A percentile compares a stretch with the other conserved stretches of the same genome.
These are phyloP conservation scores for Scleropages formosus DNA, from an alignment of 2,797 vertebrate species.

Conservation along the genomic window DNA sequence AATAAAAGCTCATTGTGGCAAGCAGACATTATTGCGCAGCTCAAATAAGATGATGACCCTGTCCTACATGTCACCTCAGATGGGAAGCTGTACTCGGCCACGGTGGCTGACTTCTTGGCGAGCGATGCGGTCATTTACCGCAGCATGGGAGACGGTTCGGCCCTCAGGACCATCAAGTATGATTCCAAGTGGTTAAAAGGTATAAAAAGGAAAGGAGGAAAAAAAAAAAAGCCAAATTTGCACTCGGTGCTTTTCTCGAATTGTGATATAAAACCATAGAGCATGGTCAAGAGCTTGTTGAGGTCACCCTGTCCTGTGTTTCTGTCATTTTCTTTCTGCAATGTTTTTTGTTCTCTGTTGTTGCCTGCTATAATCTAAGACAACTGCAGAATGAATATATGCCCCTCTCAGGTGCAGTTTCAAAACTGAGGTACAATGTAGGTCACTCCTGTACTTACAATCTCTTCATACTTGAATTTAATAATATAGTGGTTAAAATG, in stretches of 20 bases:
- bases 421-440: conserved; percentile 60
- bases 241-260: conserved; percentile 21
- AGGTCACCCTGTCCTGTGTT: conserved; percentile 27
- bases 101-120: conserved; percentile 96
- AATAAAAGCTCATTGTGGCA: conserved; percentile 10
- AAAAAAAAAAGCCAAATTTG: neutral
- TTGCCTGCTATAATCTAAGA: conserved; percentile 10
- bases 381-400: conserved; percentile 15
- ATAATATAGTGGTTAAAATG: conserved; percentile 41
- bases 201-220: conserved; percentile 63
- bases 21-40: conserved; percentile 1
- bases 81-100: conserved; percentile 95
- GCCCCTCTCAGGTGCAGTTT: conserved; percentile 24
- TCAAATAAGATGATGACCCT: conserved; percentile 16
- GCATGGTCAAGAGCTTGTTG: conserved; percentile 39
- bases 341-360: conserved; percentile 48
- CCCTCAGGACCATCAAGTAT: conserved; percentile 96
- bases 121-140: conserved; percentile 98
- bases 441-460: conserved; percentile 62
- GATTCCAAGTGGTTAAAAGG: conserved; percentile 99
- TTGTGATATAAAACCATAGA: no score
- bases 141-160: conserved; percentile 96
- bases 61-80: conserved; percentile 67
- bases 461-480: no score
- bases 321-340: conserved; percentile 19